Base-by-base conservation (phyloP, 2,797 vertebrate species). In the Thamnophis elegans region DNA sequence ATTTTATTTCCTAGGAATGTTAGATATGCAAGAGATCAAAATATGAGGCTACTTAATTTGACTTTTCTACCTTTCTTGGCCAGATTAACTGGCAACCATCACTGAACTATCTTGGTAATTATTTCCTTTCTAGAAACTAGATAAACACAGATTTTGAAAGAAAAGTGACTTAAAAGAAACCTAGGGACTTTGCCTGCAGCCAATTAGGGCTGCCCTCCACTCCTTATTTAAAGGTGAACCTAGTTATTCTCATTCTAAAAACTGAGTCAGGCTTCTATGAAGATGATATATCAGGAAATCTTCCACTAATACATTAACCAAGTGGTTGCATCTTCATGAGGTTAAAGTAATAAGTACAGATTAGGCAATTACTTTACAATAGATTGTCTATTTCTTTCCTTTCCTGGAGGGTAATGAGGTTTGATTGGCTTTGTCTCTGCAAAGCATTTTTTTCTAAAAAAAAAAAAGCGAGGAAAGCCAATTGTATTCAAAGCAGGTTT, bases 251-350 rank as follows among this genome's bases (percentile, higher is more conserved):
- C 85, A 2, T n/a, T n/a, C 22, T 22, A 0, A 1, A 59, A 55
- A 53, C 18, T 0, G 0, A 82, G 47, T 42, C n/a, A 32, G n/a
- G 0, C 47, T 85, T 28, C 91, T 55, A 18, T 56, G 56, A 20
- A n/a, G 53, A 82, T 58, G 22, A 62, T 88, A 0, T 28, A 53
- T 85, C 85, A 89, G 85, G 90, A 25, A 47, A 22, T 0, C 42
- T 65, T 10, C 88, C 16, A 11, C 54, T 90, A 89, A 1, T 53
- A 26, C 54, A 91, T 18, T 85, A 42, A 87, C 89, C 92, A 68
- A 89, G 51, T 92, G 65, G 89, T 25, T 89, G 86, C 91, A 91
- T 87, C 73, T 88, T n/a, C 26, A 9, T 7, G 62, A 91, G 22
- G 78, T 28, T 0, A 28, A 91, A 92, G 60, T 90, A 92, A 92